phyloP scores from a whole-genome alignment of 1,140 invertebrate species.

The Dryas iulia region DNA sequence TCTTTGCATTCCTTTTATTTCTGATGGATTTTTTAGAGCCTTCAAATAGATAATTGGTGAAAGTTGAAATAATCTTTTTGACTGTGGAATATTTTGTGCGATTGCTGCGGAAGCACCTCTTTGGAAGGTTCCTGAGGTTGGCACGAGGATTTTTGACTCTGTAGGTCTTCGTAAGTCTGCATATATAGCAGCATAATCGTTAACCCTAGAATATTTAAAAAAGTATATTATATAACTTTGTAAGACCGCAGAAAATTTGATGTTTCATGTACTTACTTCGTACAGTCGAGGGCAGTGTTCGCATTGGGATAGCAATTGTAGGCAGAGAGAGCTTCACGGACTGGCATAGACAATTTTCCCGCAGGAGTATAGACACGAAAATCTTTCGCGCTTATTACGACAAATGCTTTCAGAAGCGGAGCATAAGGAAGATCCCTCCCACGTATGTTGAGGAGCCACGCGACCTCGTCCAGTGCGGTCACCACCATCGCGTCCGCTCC shows the following conservation, averaged over 20 bases:
- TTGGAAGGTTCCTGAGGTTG: slow-evolving; percentile 85
- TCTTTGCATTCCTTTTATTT: slow-evolving; percentile 92
- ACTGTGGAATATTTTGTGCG: slow-evolving; percentile 82
- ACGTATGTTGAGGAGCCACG: slow-evolving; percentile 97
- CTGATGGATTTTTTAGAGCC: slow-evolving; percentile 91
- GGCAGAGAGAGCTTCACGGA: slow-evolving; percentile 79
- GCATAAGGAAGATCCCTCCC: slow-evolving; percentile 94
- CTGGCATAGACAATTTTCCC: slow-evolving; percentile 81
- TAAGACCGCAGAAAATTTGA: background rate
- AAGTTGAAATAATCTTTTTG: slow-evolving; percentile 81
- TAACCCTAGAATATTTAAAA: slow-evolving; percentile 78
- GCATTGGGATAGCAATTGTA: slow-evolving; percentile 80
- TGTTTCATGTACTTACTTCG: slow-evolving; percentile 79
- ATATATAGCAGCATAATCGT: slow-evolving; percentile 86
- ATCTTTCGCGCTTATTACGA: slow-evolving; percentile 84
- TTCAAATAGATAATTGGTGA: slow-evolving; percentile 92
- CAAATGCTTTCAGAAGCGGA: slow-evolving; percentile 91
- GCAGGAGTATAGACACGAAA: slow-evolving; percentile 84
- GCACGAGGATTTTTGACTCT: slow-evolving; percentile 85
- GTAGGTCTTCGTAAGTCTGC: slow-evolving; percentile 85
- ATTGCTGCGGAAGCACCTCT: slow-evolving; percentile 89
- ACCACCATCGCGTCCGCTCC: slow-evolving; percentile 90
- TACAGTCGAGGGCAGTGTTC: slow-evolving; percentile 76
- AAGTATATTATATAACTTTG: background rate
- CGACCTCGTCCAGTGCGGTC: slow-evolving; percentile 94